Conservation (phyloP, 2,888 invertebrate genomes). For the Megamerina dolium region DNA sequence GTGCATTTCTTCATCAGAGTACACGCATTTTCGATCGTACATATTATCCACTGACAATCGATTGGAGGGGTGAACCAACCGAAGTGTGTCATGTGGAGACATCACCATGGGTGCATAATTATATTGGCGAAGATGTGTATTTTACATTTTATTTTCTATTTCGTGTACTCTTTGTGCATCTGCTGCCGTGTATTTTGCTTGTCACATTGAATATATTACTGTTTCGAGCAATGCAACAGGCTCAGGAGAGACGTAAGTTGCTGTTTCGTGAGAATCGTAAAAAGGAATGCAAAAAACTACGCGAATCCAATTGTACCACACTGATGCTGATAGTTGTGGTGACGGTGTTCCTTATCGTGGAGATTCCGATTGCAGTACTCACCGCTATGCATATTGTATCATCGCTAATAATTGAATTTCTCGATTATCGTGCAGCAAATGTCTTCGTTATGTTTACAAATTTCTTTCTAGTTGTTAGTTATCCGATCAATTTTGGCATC, state of each 20-base stretch:
- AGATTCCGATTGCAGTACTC: conserved; percentile 78
- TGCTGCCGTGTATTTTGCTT: conserved; percentile 81
- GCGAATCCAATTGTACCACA: conserved; percentile 75
- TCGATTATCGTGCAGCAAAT: conserved; percentile 73
- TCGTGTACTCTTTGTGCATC: conserved; percentile 85
- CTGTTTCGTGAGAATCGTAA: conserved; percentile 73
- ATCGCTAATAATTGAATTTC: conserved; percentile 62
- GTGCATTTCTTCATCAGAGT: conserved; percentile 76
- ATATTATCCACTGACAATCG: conserved; percentile 57
- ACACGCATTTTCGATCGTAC: conserved; percentile 74
- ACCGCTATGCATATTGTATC: conserved; percentile 78
- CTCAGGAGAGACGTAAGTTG: conserved; percentile 70
- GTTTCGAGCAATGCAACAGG: conserved; percentile 77
- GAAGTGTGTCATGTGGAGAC: conserved; percentile 62
- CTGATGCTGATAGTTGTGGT: conserved; percentile 84
- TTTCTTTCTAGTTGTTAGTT: conserved; percentile 84
- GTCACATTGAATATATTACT: conserved; percentile 84
- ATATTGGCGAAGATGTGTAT: conserved; percentile 67
- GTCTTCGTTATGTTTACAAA: conserved; percentile 76
- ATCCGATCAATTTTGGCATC: conserved; percentile 91
- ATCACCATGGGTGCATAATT: conserved; percentile 65
- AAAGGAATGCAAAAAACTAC: conserved; percentile 70
- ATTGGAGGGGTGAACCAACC: conserved; percentile 62
- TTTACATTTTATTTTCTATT: conserved; percentile 79
- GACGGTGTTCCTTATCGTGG: conserved; percentile 74